Base-by-base conservation (phyloP, 1,140 invertebrate species). In the Drosophila albomicans region DNA sequence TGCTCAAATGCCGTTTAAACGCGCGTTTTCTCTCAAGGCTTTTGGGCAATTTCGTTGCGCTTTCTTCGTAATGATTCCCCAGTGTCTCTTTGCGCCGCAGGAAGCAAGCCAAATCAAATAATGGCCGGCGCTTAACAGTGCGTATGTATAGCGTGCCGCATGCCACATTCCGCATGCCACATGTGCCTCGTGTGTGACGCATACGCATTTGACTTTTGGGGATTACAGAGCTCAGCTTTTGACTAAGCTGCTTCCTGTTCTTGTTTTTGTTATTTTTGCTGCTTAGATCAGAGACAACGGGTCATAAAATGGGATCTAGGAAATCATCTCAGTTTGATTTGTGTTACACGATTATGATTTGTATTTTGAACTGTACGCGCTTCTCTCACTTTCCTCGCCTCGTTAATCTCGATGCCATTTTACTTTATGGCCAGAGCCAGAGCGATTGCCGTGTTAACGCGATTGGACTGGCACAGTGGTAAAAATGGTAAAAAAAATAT, bases 281-380 rank as follows among this genome's bases (percentile, higher is more conserved):
- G 32, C 30, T 52, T 16, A n/a, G 30, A 46, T 75, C 65, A 25
- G 56, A 68, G 56, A 61, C 54, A 51, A 58, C 56, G 45, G 32
- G 28, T 45, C 82, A 73, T 86, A 82, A 87, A 87, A 76, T 66
- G 62, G 49, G 63, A 46, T 63, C 59, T 69, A 71, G 59, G 46
- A 51, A 38, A 67, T 61, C 78, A 63, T 41, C 80, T 76, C 64
- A 59, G 71, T 87, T 79, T 87, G 84, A 82, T 86, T 88, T 86
- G 72, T 86, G 72, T 82, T 88, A 63, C 65, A 69, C 68, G 82
- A 82, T 82, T 82, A 88, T 86, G 82, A 88, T 86, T 88, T 86
- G 84, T 78, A 79, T 79, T 79, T 77, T 48, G 38, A 71, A 38
- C 45, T 52, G 67, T 38, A n/a, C 54, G 58, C 64, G 20, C 4